phyloP scores from a whole-genome alignment of 2,113 vertebrate genomes.

The Rutilus rutilus region DNA sequence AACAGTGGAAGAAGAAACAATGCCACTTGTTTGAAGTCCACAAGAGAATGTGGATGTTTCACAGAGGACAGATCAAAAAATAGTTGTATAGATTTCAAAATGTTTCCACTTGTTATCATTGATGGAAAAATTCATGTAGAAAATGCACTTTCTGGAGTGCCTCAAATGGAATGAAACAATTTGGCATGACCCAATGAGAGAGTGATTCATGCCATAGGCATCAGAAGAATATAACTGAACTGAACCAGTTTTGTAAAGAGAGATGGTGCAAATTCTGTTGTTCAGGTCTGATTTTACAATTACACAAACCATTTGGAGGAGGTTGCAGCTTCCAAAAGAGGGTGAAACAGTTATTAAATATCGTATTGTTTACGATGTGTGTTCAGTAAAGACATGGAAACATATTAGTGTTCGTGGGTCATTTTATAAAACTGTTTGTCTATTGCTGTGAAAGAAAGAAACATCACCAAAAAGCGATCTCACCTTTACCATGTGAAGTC shows the following conservation, averaged over 20 bases:
- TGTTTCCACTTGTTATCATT: neutral
- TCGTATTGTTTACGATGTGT: neutral
- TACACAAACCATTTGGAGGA: neutral
- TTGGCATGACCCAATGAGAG: neutral
- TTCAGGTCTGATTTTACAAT: neutral
- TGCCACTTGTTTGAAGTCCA: neutral
- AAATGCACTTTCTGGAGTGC: neutral
- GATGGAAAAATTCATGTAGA: neutral
- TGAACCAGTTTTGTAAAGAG: neutral
- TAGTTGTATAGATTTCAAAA: neutral
- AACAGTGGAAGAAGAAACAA: neutral
- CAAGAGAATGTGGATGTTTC: neutral
- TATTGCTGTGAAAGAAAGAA: neutral
- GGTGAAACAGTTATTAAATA: neutral
- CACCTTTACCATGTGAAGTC: slow-evolving; percentile 97
- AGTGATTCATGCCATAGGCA: neutral
- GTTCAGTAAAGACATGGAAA: neutral
- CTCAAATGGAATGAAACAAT: neutral
- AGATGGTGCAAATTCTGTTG: neutral
- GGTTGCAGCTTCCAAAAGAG: neutral
- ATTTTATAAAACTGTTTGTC: neutral
- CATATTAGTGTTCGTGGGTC: neutral
- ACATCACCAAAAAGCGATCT: slow-evolving; percentile 45
- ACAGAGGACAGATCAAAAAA: neutral
- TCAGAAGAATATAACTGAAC: neutral